phyloP scores from a whole-genome alignment of 2,888 invertebrate species.

The Pseudanteris insignis region DNA sequence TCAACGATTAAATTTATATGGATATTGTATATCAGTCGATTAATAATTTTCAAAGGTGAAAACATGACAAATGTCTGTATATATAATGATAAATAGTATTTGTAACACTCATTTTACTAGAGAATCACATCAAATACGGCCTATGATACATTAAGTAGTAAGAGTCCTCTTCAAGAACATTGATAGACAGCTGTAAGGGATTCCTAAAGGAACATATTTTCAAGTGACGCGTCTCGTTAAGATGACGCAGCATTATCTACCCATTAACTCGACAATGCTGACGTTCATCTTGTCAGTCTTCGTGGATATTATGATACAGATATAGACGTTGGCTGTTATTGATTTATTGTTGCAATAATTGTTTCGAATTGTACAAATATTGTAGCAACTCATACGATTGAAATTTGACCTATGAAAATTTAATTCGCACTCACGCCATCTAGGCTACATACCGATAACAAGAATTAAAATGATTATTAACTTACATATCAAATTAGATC shows the following conservation, averaged over 20 bases:
- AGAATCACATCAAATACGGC: conserved; percentile 29
- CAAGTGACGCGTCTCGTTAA: conserved; percentile 57
- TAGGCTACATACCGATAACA: no score
- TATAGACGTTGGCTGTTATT: background rate
- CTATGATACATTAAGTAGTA: conserved; percentile 56
- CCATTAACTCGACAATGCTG: conserved; percentile 50
- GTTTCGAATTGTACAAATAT: no score
- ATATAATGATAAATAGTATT: conserved; percentile 26
- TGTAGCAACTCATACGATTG: no score
- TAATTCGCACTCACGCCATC: no score
- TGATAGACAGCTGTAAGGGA: conserved; percentile 52
- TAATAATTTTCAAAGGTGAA: conserved; percentile 4
- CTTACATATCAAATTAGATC: no score
- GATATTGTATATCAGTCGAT: conserved; percentile 6
- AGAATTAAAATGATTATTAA: no score
- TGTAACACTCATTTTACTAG: conserved; percentile 29
- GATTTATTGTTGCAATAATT: background rate
- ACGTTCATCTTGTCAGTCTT: conserved; percentile 34
- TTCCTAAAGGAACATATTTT: conserved; percentile 51
- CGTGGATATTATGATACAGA: conserved; percentile 23
- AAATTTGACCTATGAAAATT: no score
- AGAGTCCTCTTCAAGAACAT: conserved; percentile 47
- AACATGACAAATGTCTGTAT: conserved; percentile 17
- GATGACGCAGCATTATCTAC: conserved; percentile 59
- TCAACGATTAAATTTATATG: no score